Evolutionary conservation across 2,113 vertebrate species (phyloP), one percentile per base, ranked within the genome.

Genomic region (Sarotherodon lohbergeri): DNA sequence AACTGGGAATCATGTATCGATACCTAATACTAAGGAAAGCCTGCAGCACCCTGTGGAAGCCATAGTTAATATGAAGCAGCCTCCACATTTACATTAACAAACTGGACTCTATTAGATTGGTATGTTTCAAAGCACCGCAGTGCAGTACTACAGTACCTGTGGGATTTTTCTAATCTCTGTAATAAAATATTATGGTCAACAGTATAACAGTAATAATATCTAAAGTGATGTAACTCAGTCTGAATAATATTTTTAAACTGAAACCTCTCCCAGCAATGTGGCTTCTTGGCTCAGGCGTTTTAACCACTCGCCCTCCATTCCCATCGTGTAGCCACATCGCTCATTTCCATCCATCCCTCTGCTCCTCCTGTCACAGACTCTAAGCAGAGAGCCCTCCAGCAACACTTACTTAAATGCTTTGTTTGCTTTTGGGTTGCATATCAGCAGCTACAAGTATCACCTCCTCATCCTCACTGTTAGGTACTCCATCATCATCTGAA

Each of bases 1-100:
- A 36, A 63, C 32, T 0, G 1, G 32, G 32, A 36, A 36, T n/a
- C 17, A 0, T 2, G 2, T 12, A 36, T 19, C 0, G n/a, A 0
- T n/a, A n/a, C 17, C 32, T 66, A 36, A 36, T 66, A 12, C 32
- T 0, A 0, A 66, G 32, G 10, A 66, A 66, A 61, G 57, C 57
- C 32, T 17, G n/a, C 17, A 66, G 61, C 61, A n/a, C 11, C 61
- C 32, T 0, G 17, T 66, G 32, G 61, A 66, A 66, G 17, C 61
- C 61, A 36, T 0, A 66, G 17, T 36, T 4, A 63, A 3, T 7
- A 19, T 36, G 32, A 63, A n/a, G 59, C 32, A 63, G 59, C 9
- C 59, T n/a, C 59, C 32, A n/a, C 1, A 17, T 36, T 63, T 34
- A 34, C 16, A 19, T 34, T n/a, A 12, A 55, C n/a, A 24, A 24